Evolutionary conservation across 1,140 invertebrate species (phyloP).

Genomic region (Leguminivora glycinivorella): DNA sequence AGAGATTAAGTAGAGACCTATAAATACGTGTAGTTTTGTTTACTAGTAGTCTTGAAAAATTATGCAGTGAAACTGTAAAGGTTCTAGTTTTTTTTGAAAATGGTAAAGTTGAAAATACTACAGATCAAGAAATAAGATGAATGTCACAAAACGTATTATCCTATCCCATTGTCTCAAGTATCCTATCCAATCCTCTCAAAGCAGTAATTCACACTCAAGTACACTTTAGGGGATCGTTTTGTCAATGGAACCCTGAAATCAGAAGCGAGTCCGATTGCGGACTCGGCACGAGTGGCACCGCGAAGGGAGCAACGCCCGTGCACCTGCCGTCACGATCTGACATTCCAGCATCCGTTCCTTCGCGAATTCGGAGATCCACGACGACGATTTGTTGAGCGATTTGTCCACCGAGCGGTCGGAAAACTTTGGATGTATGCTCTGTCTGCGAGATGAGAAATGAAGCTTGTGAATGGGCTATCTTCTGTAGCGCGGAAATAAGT

Average conservation of each 20-base stretch:
- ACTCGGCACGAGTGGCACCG: conserved; percentile 18
- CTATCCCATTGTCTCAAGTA: background rate
- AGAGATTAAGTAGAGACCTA: background rate
- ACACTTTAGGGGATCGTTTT: background rate
- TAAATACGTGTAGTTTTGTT: too few species aligned
- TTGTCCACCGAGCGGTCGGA: background rate
- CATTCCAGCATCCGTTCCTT: conserved; percentile 52
- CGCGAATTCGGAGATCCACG: conserved; percentile 55
- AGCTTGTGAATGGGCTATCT: background rate
- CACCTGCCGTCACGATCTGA: conserved; percentile 50
- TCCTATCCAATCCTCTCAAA: background rate
- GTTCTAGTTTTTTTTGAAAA: background rate
- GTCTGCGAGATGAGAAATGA: background rate
- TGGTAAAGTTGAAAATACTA: background rate
- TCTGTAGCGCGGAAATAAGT: background rate
- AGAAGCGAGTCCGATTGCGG: conserved; percentile 24
- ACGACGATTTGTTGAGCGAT: conserved; percentile 44
- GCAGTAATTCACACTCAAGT: background rate
- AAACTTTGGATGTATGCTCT: background rate
- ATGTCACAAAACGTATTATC: background rate
- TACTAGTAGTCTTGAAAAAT: too few species aligned
- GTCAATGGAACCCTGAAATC: conserved; percentile 22
- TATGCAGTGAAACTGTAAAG: too few species aligned
- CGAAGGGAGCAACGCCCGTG: conserved; percentile 46
- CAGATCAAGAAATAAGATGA: background rate